These are phyloP conservation scores for Patella depressa DNA, from an alignment of 2,888 invertebrate genomes.

Conservation along the genomic window DNA sequence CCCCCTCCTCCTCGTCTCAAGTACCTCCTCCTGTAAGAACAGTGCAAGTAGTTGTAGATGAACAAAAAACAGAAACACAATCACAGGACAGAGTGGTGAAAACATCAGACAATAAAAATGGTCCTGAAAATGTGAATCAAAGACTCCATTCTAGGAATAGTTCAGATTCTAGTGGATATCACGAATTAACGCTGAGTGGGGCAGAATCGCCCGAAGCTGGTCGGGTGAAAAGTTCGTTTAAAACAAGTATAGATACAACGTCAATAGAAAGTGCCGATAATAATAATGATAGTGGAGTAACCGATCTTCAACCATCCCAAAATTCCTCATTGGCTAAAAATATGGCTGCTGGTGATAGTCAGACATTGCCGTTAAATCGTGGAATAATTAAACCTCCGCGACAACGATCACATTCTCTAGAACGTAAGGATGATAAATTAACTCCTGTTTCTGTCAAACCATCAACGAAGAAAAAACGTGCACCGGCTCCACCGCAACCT, in stretches of 20 bases:
- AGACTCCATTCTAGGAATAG: conserved; percentile 78
- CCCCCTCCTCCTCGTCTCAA: not conserved
- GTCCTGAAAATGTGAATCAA: conserved; percentile 13
- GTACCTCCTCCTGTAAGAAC: conserved; percentile 40
- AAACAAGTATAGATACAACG: conserved; percentile 54
- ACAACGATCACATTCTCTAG: conserved; percentile 18
- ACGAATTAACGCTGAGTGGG: conserved; percentile 76
- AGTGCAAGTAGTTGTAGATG: conserved; percentile 41
- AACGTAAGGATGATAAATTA: conserved; percentile 13
- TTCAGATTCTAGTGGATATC: conserved; percentile 82
- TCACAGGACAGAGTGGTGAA: conserved; percentile 22
- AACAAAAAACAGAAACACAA: conserved; percentile 50
- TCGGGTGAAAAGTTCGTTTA: conserved; percentile 41
- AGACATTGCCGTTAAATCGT: conserved; percentile 33
- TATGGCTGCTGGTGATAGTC: conserved; percentile 26
- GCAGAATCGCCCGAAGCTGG: conserved; percentile 66
- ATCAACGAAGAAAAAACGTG: conserved; percentile 53
- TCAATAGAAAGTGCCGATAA: conserved; percentile 58
- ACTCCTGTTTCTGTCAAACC: conserved; percentile 27
- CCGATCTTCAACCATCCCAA: conserved; percentile 30
- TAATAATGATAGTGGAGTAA: conserved; percentile 53
- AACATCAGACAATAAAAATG: not conserved
- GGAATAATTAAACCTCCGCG: conserved; percentile 3
- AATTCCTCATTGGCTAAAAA: conserved; percentile 14
- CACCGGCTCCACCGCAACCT: conserved; percentile 54